A percentile compares a stretch with the other conserved stretches of the same genome.
These are phyloP conservation scores for Zaprionus taronus DNA, from an alignment of 1,140 invertebrate genomes.

Conservation along the genomic window DNA sequence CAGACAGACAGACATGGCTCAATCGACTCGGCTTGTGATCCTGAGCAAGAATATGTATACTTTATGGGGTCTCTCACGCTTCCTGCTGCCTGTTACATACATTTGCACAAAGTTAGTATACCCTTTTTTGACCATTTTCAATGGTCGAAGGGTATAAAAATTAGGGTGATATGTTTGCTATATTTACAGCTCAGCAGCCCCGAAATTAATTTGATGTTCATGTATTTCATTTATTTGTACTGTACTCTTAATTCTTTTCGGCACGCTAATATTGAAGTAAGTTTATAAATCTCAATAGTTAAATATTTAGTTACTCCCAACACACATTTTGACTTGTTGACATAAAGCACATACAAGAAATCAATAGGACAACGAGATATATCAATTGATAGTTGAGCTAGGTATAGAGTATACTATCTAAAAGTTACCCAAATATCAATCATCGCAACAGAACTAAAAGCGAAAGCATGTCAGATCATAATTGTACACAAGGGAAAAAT, in stretches of 20 bases:
- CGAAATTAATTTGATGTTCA: not conserved
- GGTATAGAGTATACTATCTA: not conserved
- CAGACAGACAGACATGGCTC: too few relatives aligned
- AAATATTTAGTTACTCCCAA: too few relatives aligned
- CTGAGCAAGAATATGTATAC: too few relatives aligned
- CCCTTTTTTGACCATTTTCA: too few relatives aligned
- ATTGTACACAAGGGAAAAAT: constrained; percentile 50
- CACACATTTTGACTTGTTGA: too few relatives aligned
- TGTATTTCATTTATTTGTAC: not conserved
- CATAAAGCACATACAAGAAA: too few relatives aligned
- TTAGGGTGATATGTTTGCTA: not conserved
- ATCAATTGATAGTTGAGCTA: not conserved
- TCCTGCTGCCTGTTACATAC: too few relatives aligned
- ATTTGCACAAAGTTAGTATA: too few relatives aligned
- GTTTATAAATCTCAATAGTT: too few relatives aligned
- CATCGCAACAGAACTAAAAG: constrained; percentile 46
- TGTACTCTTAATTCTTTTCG: not conserved
- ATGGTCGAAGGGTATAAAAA: too few relatives aligned
- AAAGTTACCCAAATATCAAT: not conserved
- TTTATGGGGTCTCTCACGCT: too few relatives aligned
- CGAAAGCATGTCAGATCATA: constrained; percentile 54
- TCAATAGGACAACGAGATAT: not conserved
- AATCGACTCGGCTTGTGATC: too few relatives aligned
- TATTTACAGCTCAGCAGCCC: not conserved
- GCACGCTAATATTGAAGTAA: not conserved